Base-by-base conservation (phyloP, 2,113 vertebrate genomes). In the Ictalurus furcatus region DNA sequence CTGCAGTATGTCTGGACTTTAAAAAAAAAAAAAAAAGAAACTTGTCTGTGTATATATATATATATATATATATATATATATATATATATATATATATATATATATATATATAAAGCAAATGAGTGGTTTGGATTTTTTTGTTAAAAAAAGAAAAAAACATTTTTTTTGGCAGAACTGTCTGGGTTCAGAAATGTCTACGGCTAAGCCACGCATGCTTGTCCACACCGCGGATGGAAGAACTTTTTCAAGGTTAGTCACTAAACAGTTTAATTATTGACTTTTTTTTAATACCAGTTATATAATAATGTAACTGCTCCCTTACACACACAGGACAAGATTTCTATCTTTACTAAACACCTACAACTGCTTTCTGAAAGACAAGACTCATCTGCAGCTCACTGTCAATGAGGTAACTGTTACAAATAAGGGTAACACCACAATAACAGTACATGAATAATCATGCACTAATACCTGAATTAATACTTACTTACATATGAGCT, bases 301-400 rank as follows among this genome's bases (percentile, higher is more conserved):
- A 16, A 16, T 25, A 48, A 78, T 34, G n/a, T 25, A 63, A 28
- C 2, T 28, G 23, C 13, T 44, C 2, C 19, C 56, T 84, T 25
- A 91, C 61, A 0, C 71, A 92, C 93, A 89, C 88, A 96, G 96
- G 92, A 90, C 92, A 52, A 92, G 94, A 90, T 95, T 96, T 58
- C 86, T 93, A 37, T 95, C 95, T 6, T 88, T 96, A 74, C 54
- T 96, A 25, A 93, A 91, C 86, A 96, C 93, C 44, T 96, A 96
- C 93, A 96, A 96, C 93, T 96, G 94, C 85, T 96, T 95, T 92
- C 92, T 96, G 1, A 95, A 95, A 89, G 96, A 96, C 87, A 94
- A 95, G 52, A 89, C 90, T 25, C 95, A 96, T 19, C 93, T 95
- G n/a, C 96, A 94, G 74, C 93, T 96, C 67, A 90, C 85, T 25